These are phyloP conservation scores for Eupelmus urozonus DNA, from an alignment of 2,888 invertebrate species.

Conservation along the genomic window DNA sequence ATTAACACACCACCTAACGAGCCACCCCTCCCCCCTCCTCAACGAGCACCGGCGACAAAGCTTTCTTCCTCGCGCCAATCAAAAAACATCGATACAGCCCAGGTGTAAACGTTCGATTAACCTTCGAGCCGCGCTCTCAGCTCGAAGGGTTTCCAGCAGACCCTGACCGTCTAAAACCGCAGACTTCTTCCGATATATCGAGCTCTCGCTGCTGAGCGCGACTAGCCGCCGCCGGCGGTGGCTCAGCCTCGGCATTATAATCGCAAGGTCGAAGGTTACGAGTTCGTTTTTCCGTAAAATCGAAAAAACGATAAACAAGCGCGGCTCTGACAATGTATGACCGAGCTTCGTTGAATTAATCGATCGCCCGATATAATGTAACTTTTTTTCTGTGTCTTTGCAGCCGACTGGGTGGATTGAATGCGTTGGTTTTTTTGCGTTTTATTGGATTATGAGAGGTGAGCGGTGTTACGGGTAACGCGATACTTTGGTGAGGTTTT, in stretches of 20 bases:
- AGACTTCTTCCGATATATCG: constrained; percentile 51
- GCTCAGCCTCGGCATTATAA: constrained; percentile 39
- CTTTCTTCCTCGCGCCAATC: background rate
- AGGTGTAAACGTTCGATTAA: constrained; percentile 50
- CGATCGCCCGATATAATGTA: no score
- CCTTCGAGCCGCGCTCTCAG: constrained; percentile 22
- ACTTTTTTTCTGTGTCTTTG: no score
- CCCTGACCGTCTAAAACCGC: constrained; percentile 58
- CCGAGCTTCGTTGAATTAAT: no score
- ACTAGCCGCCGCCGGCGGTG: no score
- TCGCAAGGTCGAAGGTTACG: constrained; percentile 52
- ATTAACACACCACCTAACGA: background rate
- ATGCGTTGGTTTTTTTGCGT: no score
- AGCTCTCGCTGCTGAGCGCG: background rate
- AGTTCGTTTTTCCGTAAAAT: constrained; percentile 51
- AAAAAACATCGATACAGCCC: constrained; percentile 10
- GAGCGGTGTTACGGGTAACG: no score
- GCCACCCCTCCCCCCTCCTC: background rate
- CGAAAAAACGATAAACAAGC: constrained; percentile 46
- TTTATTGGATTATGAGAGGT: no score
- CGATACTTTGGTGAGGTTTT: no score
- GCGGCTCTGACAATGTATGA: no score
- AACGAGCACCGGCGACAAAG: background rate
- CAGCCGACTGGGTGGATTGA: no score
- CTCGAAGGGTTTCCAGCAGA: constrained; percentile 57